phyloP scores from a whole-genome alignment of 2,113 vertebrate species.

The Tachysurus fulvidraco region DNA sequence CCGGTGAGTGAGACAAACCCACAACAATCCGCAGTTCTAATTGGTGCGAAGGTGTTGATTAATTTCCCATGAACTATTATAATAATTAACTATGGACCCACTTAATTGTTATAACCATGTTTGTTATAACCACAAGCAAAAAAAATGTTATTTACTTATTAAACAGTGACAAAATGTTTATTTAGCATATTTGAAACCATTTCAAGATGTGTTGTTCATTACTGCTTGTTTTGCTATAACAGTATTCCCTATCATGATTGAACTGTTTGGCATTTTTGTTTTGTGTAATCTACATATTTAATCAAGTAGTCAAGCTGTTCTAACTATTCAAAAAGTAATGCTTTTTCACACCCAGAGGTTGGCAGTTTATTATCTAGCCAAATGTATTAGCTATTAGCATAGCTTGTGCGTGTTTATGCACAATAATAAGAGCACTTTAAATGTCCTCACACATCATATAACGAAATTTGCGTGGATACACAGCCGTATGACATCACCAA shows the following conservation, averaged over 20 bases:
- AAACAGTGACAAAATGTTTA: neutral
- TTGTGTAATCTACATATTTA: neutral
- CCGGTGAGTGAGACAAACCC: conserved; percentile 77
- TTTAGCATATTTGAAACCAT: neutral
- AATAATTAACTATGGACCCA: too few relatives aligned
- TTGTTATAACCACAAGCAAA: too few relatives aligned
- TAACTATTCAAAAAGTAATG: neutral
- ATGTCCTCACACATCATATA: neutral
- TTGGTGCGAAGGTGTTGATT: neutral
- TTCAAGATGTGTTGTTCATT: too few relatives aligned
- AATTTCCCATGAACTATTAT: too few relatives aligned
- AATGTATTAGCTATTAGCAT: neutral
- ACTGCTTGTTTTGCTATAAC: too few relatives aligned
- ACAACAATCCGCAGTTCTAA: neutral
- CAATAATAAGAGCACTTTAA: neutral
- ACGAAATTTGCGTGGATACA: neutral
- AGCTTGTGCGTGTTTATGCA: conserved; percentile 11
- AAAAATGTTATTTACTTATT: neutral
- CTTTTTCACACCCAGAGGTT: neutral
- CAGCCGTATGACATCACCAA: neutral
- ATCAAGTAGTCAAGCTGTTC: neutral
- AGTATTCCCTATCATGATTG: neutral
- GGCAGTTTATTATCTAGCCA: neutral
- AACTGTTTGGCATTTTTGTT: neutral
- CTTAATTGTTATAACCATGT: too few relatives aligned